Evolutionary conservation across 2,113 vertebrate species (phyloP).

Genomic region (Tiliqua scincoides): DNA sequence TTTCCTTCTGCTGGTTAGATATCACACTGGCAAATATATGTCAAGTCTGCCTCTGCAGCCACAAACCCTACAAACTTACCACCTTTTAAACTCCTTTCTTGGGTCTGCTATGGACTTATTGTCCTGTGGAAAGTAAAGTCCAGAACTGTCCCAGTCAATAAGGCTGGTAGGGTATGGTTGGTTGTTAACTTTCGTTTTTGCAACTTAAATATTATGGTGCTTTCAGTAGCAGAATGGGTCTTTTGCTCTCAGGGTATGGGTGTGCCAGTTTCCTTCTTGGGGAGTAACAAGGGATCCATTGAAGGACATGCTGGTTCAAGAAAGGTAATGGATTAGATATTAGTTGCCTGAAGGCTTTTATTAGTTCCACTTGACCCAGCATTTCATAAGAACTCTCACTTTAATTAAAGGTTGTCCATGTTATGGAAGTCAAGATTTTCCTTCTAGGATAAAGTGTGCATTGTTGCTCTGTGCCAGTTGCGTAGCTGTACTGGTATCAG

Average conservation of each 20-base stretch:
- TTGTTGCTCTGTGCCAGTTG: background rate
- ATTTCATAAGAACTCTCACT: conserved; percentile 1
- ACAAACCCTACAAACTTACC: background rate
- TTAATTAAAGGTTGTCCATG: conserved; percentile 17
- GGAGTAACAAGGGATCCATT: conserved; percentile 5
- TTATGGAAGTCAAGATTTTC: background rate
- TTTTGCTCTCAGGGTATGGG: background rate
- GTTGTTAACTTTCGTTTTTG: background rate
- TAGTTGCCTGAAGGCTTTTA: conserved; percentile 6
- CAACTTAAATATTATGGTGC: background rate
- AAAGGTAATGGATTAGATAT: conserved; percentile 3
- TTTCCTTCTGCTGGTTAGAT: background rate
- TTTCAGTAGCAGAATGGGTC: background rate
- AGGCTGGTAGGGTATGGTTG: background rate
- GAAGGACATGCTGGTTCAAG: background rate
- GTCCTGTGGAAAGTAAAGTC: background rate
- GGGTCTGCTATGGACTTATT: background rate
- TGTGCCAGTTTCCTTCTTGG: background rate
- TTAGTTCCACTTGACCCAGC: conserved; percentile 18
- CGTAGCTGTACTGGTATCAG: background rate
- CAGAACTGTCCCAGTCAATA: background rate
- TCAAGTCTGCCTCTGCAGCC: background rate
- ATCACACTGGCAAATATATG: background rate
- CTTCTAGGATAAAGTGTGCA: background rate
- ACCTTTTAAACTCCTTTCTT: background rate